Percentiles rank a stretch among this genome's conserved stretches.
Evolutionary conservation across 2,888 invertebrate species (phyloP).

Genomic region (Hoplodrina ambigua): DNA sequence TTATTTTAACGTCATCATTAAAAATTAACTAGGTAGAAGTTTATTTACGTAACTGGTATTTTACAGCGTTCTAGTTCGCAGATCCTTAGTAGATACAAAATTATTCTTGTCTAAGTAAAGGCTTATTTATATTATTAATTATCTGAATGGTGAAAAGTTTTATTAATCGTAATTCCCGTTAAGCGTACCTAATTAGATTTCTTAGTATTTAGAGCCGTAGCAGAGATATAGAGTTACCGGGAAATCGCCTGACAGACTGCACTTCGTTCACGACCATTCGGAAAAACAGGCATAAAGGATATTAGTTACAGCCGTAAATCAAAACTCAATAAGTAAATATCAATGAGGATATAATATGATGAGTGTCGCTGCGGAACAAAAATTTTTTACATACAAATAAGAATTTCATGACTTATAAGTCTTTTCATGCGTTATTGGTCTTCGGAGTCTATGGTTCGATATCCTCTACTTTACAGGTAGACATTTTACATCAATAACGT

Average conservation of each 20-base stretch:
- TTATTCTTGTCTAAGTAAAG: too few species aligned
- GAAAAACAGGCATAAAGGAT: not conserved
- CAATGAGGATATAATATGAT: too few species aligned
- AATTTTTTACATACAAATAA: not conserved
- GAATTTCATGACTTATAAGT: too few species aligned
- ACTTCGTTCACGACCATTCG: not conserved
- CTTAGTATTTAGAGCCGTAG: not conserved
- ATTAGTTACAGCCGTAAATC: too few species aligned
- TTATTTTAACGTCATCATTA: not conserved
- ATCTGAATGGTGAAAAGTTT: too few species aligned
- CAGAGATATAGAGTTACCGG: not conserved
- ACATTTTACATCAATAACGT: too few species aligned
- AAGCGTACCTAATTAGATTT: slow-evolving; percentile 1
- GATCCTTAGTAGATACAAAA: too few species aligned
- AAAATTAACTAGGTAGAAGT: too few species aligned
- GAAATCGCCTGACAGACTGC: not conserved
- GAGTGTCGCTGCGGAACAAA: not conserved
- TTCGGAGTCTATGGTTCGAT: not conserved
- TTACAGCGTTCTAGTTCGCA: too few species aligned
- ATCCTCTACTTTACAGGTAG: not conserved
- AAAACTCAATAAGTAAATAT: too few species aligned
- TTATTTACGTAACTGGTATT: too few species aligned
- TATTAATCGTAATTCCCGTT: not conserved
- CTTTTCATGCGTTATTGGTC: not conserved
- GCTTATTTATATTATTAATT: too few species aligned